Percentiles rank a stretch among this genome's conserved stretches.
phyloP scores from a whole-genome alignment of 2,113 vertebrate genomes.

The Cnemophilus loriae region DNA sequence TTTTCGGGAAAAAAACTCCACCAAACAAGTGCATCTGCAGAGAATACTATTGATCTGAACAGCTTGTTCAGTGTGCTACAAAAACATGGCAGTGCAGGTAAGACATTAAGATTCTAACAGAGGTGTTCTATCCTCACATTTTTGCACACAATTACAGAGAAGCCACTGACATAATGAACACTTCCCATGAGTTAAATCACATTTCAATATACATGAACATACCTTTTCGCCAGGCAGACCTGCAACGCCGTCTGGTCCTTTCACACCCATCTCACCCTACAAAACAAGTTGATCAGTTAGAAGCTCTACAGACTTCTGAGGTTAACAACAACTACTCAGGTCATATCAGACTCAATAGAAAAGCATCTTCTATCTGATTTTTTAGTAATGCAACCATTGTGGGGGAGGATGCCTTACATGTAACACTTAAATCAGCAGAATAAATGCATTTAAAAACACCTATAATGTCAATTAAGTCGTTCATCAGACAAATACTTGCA shows the following conservation, averaged over 20 bases:
- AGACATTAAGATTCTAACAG: not conserved
- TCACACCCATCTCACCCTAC: conserved; percentile 67
- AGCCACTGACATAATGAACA: not conserved
- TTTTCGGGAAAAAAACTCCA: not conserved
- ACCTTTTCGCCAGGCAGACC: conserved; percentile 77
- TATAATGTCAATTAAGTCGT: not conserved
- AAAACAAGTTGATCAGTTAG: conserved; percentile 29
- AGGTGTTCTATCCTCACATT: not conserved
- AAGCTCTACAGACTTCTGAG: not conserved
- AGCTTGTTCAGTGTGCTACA: not conserved
- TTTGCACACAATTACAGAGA: not conserved
- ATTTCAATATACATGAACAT: not conserved
- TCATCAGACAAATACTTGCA: not conserved
- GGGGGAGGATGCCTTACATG: not conserved
- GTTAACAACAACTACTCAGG: not conserved
- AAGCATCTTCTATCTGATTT: not conserved
- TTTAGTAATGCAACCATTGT: not conserved
- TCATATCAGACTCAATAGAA: not conserved
- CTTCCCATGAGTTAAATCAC: rapidly evolving
- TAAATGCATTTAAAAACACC: not conserved
- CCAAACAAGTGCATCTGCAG: not conserved
- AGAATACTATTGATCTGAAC: not conserved
- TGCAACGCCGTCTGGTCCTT: conserved; percentile 68
- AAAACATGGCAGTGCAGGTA: not conserved
- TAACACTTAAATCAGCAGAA: not conserved